Conservation (phyloP, 2,888 invertebrate species). For the Caradrina clavipalpis region DNA sequence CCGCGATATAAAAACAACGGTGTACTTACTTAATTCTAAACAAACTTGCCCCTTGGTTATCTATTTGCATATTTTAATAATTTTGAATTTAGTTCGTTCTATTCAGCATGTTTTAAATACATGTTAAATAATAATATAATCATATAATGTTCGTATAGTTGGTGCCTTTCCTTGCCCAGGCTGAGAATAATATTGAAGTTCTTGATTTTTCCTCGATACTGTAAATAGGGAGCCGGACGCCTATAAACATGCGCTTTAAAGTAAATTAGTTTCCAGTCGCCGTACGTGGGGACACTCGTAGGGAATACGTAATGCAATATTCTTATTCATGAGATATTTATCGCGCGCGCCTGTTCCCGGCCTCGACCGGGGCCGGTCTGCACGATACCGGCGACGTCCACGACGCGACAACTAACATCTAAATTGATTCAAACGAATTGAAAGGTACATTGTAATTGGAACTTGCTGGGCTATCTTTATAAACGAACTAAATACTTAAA, state of each 20-base stretch:
- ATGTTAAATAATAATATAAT: too few relatives aligned
- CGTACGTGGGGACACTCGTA: conserved; percentile 65
- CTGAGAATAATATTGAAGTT: background rate
- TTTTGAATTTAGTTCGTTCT: conserved; percentile 2
- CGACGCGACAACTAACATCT: conserved; percentile 42
- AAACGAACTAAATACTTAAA: background rate
- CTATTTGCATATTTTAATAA: conserved; percentile 11
- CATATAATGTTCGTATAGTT: conserved; percentile 19
- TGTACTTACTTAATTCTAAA: conserved; percentile 21
- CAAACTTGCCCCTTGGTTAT: conserved; percentile 1
- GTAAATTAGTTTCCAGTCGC: conserved; percentile 70
- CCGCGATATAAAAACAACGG: conserved; percentile 35
- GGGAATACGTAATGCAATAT: conserved; percentile 84
- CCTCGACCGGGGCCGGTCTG: conserved; percentile 13
- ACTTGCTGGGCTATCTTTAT: background rate
- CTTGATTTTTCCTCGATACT: conserved; percentile 27
- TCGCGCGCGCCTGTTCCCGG: conserved; percentile 65
- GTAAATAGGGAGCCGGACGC: conserved; percentile 20
- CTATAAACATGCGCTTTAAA: conserved; percentile 65
- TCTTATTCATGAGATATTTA: conserved; percentile 87
- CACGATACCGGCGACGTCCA: conserved; percentile 25
- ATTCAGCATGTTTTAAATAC: conserved; percentile 23
- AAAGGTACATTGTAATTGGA: conserved; percentile 28
- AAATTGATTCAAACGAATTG: conserved; percentile 56
- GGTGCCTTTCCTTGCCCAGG: background rate